These are phyloP conservation scores for Hirtodrosophila histrioides DNA, from an alignment of 2,888 invertebrate genomes.

Conservation along the genomic window DNA sequence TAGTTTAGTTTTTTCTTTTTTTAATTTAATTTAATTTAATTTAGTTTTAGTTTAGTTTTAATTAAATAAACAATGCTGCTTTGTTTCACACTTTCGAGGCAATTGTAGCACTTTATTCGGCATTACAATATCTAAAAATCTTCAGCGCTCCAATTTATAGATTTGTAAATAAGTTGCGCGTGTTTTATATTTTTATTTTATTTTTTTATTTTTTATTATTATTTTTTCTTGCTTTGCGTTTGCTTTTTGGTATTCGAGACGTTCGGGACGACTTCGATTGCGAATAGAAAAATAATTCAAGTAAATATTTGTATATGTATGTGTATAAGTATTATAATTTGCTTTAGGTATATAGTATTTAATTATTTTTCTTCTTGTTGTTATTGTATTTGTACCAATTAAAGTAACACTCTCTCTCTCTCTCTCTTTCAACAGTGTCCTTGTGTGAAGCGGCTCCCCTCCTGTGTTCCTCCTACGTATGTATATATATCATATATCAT, in stretches of 20 bases:
- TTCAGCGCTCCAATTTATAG: slow-evolving; percentile 60
- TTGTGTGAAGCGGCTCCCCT: slow-evolving; percentile 28
- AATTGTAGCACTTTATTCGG: slow-evolving; percentile 51
- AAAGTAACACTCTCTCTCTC: slow-evolving; percentile 55
- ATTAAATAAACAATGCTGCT: slow-evolving; percentile 55
- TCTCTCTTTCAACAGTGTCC: slow-evolving; percentile 26
- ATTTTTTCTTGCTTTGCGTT: slow-evolving; percentile 40
- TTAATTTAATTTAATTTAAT: no score
- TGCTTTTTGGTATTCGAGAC: slow-evolving; percentile 38
- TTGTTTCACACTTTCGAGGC: slow-evolving; percentile 36
- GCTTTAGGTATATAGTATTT: slow-evolving; percentile 71
- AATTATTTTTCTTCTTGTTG: slow-evolving; percentile 23
- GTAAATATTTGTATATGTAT: slow-evolving; percentile 74
- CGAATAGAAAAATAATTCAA: slow-evolving; percentile 78
- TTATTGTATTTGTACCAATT: slow-evolving; percentile 79
- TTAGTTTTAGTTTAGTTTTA: slow-evolving; percentile 27
- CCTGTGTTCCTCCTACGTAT: slow-evolving; percentile 14
- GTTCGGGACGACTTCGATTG: slow-evolving; percentile 58
- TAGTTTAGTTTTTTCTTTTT: slow-evolving; percentile 36
- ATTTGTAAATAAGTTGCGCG: slow-evolving; percentile 69
- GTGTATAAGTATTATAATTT: slow-evolving; percentile 74
- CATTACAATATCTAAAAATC: slow-evolving; percentile 70
- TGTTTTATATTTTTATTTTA: slow-evolving; percentile 29
- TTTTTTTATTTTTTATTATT: slow-evolving; percentile 16
- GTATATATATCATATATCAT: slow-evolving; percentile 38